phyloP scores from a whole-genome alignment of 2,113 vertebrate genomes.

The Notarius quadriscutis region DNA sequence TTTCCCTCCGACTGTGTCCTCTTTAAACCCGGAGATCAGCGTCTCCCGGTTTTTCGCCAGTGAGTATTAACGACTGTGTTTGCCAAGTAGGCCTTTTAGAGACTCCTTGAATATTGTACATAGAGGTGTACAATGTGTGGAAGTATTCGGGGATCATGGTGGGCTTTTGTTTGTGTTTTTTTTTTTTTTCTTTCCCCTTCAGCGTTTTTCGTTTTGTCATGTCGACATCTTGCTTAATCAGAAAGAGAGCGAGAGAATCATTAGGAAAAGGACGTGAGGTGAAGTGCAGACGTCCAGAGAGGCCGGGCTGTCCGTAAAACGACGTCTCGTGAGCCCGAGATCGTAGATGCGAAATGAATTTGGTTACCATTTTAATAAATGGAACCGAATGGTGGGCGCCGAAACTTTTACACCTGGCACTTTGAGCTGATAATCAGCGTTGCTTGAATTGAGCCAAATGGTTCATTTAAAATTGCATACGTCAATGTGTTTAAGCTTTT shows the following conservation, averaged over 20 bases:
- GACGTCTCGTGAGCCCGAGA: neutral
- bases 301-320: neutral
- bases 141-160: constrained; percentile 42
- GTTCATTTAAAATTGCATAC: neutral
- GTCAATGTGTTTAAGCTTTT: neutral
- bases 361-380: no score
- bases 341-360: neutral
- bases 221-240: constrained; percentile 15
- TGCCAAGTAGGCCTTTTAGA: constrained; percentile 46
- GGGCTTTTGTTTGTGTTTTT: neutral
- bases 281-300: neutral
- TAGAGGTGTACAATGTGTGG: constrained; percentile 44
- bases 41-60: constrained; percentile 23
- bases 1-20: neutral
- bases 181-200: constrained; percentile 6
- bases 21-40: neutral
- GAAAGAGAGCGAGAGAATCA: neutral
- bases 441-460: no score
- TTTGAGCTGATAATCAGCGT: neutral
- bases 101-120: constrained; percentile 43
- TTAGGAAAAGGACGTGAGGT: neutral
- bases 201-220: neutral
- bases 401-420: neutral
- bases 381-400: neutral
- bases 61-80: constrained; percentile 48